phyloP scores from a whole-genome alignment of 1,140 invertebrate species.

The Lordiphosa collinella region DNA sequence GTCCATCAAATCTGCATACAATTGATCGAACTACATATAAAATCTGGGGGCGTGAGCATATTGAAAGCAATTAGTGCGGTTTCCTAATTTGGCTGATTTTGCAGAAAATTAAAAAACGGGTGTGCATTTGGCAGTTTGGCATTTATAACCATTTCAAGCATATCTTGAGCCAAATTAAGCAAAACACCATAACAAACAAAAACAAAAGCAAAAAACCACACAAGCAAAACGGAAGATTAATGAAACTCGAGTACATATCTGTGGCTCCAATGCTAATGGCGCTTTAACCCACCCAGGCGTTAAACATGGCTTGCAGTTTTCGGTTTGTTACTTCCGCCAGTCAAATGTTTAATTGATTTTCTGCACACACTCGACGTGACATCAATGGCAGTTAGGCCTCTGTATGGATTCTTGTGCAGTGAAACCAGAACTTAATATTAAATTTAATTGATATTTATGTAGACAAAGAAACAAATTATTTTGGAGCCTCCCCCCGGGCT shows the following conservation, averaged over 20 bases:
- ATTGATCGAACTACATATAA: slow-evolving; percentile 49
- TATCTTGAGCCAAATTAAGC: slow-evolving; percentile 53
- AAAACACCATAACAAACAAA: slow-evolving; percentile 33
- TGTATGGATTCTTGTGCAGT: slow-evolving; percentile 15
- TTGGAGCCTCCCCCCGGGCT: slow-evolving; percentile 27
- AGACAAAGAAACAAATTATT: slow-evolving; percentile 41
- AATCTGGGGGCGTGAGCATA: slow-evolving; percentile 38
- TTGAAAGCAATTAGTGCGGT: slow-evolving; percentile 64
- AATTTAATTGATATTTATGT: slow-evolving; percentile 31
- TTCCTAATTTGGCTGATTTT: slow-evolving; percentile 74
- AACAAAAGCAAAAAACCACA: slow-evolving; percentile 27
- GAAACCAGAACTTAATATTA: slow-evolving; percentile 34
- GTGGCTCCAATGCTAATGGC: slow-evolving; percentile 67
- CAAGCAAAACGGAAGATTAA: slow-evolving; percentile 74
- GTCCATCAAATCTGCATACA: slow-evolving; percentile 55
- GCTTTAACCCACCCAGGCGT: slow-evolving; percentile 64
- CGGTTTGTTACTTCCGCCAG: slow-evolving; percentile 65
- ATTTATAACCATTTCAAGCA: slow-evolving; percentile 23
- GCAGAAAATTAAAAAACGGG: slow-evolving; percentile 52
- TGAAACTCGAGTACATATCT: slow-evolving; percentile 71
- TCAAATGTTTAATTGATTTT: slow-evolving; percentile 73
- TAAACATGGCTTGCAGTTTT: slow-evolving; percentile 49
- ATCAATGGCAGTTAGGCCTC: slow-evolving; percentile 61
- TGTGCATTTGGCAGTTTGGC: slow-evolving; percentile 55
- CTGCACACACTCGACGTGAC: slow-evolving; percentile 55